These are phyloP conservation scores for Sclerodermus sp. DNA, from an alignment of 2,888 invertebrate species.

Conservation along the genomic window DNA sequence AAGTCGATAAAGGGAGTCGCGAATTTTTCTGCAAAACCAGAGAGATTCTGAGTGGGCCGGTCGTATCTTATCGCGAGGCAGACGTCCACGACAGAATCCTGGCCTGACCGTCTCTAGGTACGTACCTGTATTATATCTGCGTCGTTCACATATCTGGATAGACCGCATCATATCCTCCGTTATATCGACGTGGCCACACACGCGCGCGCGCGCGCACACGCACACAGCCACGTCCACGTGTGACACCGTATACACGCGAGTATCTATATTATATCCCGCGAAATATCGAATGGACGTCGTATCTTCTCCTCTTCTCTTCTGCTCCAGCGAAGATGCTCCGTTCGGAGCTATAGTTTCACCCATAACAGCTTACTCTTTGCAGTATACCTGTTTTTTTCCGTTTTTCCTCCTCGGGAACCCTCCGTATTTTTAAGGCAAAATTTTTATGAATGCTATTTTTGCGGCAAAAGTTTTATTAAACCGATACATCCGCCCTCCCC, in stretches of 20 bases:
- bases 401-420: too few relatives aligned
- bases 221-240: constrained; percentile 16
- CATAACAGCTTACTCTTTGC: too few relatives aligned
- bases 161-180: constrained; percentile 38
- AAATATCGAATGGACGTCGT: constrained; percentile 35
- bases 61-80: constrained; percentile 47
- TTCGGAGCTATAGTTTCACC: too few relatives aligned
- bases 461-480: too few relatives aligned
- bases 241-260: constrained; percentile 13
- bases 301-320: constrained; percentile 2
- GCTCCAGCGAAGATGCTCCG: too few relatives aligned
- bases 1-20: constrained; percentile 31
- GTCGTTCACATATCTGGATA: constrained; percentile 39
- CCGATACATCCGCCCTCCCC: too few relatives aligned
- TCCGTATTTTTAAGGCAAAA: too few relatives aligned
- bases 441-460: too few relatives aligned
- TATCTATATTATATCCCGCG: constrained; percentile 42
- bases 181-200: neutral
- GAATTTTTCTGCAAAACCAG: constrained; percentile 4
- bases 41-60: constrained; percentile 25
- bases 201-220: constrained; percentile 5
- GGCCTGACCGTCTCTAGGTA: constrained; percentile 25
- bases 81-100: constrained; percentile 50
- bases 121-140: constrained; percentile 42
- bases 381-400: too few relatives aligned